Percentiles rank a stretch among this genome's conserved stretches.
phyloP scores from a whole-genome alignment of 1,140 invertebrate genomes.

The Scaptomyza montana region DNA sequence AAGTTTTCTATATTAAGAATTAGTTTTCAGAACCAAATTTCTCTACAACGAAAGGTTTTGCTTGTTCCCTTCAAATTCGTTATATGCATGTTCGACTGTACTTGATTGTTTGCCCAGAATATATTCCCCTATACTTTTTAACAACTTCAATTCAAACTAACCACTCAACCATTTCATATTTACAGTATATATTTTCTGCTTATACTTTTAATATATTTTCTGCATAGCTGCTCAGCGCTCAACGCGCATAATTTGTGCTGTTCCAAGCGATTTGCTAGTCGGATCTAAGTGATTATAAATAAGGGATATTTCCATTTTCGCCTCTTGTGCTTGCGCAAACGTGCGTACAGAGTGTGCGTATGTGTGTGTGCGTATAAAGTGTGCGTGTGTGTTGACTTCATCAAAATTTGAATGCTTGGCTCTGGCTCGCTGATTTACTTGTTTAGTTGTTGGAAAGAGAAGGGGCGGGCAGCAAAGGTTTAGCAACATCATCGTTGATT shows the following conservation, averaged over 20 bases:
- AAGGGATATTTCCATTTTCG: constrained; percentile 47
- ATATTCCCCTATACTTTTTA: no score
- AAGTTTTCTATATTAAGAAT: no score
- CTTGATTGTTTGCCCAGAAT: no score
- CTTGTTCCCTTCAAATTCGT: no score
- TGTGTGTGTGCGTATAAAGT: constrained; percentile 18
- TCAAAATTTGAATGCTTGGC: constrained; percentile 54
- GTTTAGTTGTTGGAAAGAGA: neutral
- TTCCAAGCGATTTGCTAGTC: constrained; percentile 47
- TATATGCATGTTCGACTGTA: no score
- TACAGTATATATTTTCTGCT: constrained; percentile 21
- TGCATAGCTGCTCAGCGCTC: neutral
- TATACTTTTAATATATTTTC: no score
- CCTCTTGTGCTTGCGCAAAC: constrained; percentile 21
- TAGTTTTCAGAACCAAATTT: no score
- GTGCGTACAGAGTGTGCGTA: constrained; percentile 3
- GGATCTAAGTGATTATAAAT: constrained; percentile 77
- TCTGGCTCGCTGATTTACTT: constrained; percentile 42
- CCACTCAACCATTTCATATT: neutral
- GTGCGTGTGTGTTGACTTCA: constrained; percentile 40
- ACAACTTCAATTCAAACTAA: no score
- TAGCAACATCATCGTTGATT: constrained; percentile 63
- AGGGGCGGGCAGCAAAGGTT: constrained; percentile 7
- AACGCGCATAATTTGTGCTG: constrained; percentile 25
- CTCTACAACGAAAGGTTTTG: no score